Conservation (phyloP, 23 tunicate species). For the Trididemnum nubilum region DNA sequence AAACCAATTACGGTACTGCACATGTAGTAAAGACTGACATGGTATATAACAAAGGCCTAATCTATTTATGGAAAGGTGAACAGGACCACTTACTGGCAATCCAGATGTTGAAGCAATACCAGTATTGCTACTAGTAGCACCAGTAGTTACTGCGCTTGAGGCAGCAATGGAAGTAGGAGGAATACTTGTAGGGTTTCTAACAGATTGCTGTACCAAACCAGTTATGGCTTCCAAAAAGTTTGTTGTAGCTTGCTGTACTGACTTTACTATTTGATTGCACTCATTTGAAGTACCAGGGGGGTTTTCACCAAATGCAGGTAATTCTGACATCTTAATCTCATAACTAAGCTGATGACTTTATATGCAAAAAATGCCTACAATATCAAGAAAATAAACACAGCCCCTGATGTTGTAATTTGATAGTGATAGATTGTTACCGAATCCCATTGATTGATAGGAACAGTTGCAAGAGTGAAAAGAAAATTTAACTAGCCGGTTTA, state of each 20-base stretch:
- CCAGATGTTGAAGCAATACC: slow-evolving; percentile 1
- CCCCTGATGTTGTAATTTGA: neutral
- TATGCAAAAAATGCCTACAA: neutral
- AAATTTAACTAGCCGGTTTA: too few species aligned
- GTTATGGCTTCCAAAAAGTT: neutral
- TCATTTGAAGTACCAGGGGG: neutral
- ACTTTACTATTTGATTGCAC: neutral
- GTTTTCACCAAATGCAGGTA: neutral
- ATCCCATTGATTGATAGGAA: too few species aligned
- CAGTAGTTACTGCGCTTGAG: neutral
- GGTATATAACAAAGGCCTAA: neutral
- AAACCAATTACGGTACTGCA: neutral
- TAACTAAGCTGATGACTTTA: too few species aligned
- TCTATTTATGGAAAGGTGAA: neutral
- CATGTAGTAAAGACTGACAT: neutral
- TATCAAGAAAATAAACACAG: neutral
- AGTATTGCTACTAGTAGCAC: neutral
- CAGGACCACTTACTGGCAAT: neutral
- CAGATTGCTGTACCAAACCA: neutral
- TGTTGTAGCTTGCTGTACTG: neutral
- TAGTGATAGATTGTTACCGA: too few species aligned
- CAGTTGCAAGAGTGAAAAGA: too few species aligned
- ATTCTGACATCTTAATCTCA: neutral
- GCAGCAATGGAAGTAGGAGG: neutral
- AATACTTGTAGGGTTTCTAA: neutral